Evolutionary conservation across 2,797 vertebrate species (phyloP).

Genomic region (Coccyzus lansbergi): DNA sequence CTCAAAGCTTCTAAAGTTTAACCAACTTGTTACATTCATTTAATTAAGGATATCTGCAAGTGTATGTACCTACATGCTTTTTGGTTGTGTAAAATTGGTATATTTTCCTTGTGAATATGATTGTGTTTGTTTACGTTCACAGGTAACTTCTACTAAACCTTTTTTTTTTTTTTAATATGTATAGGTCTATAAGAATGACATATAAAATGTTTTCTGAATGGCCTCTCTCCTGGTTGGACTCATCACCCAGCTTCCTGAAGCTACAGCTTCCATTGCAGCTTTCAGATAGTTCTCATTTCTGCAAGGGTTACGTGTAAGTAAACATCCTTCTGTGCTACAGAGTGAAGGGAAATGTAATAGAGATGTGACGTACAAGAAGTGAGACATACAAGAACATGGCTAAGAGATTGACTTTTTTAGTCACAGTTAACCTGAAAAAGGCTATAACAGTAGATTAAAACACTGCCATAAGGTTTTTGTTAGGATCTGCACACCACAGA

Average conservation of each 20-base stretch:
- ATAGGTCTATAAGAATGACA: neutral
- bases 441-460: neutral
- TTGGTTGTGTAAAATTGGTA: neutral
- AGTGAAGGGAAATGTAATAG: neutral
- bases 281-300: constrained; percentile 16
- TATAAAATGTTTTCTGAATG: constrained; percentile 10
- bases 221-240: neutral
- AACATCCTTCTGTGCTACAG: neutral
- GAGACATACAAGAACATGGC: neutral
- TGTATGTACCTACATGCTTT: neutral
- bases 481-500: neutral
- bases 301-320: neutral
- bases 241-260: neutral
- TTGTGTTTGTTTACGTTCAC: constrained; percentile 5
- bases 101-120: neutral
- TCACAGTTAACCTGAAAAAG: neutral
- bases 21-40: constrained; percentile 75
- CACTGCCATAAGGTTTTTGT: neutral
- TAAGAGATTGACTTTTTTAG: neutral
- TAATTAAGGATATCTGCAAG: constrained; percentile 74
- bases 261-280: neutral
- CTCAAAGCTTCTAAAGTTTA: constrained; percentile 72
- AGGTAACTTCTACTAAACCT: neutral
- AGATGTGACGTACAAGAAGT: neutral
- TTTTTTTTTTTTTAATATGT: neutral